Conservation (phyloP, 1,140 invertebrate species). For the Cylas formicarius region DNA sequence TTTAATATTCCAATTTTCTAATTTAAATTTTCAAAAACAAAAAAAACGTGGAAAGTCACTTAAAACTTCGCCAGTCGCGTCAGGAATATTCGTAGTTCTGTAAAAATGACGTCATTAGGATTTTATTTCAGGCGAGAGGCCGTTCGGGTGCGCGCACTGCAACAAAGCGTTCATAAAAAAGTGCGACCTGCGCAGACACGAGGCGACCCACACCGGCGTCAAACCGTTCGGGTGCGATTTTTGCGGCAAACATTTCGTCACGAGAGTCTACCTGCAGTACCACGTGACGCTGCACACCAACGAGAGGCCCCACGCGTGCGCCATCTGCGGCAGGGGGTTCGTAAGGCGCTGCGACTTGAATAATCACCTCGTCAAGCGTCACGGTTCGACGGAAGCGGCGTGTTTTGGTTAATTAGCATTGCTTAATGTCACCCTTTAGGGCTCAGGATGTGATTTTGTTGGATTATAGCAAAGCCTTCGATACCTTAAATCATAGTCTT, state of each 20-base stretch:
- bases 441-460: too few relatives aligned
- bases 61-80: too few relatives aligned
- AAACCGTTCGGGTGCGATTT: conserved; percentile 58
- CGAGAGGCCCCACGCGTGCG: conserved; percentile 31
- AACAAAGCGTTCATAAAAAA: conserved; percentile 39
- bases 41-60: too few relatives aligned
- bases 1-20: too few relatives aligned
- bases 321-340: conserved; percentile 27
- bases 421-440: too few relatives aligned
- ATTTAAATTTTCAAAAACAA: too few relatives aligned
- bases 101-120: conserved; percentile 23
- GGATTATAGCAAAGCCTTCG: too few relatives aligned
- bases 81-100: too few relatives aligned
- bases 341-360: conserved; percentile 29
- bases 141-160: conserved; percentile 28
- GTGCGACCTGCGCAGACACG: conserved; percentile 43
- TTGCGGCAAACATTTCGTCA: conserved; percentile 60
- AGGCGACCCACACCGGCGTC: conserved; percentile 53
- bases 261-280: conserved; percentile 27
- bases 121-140: conserved; percentile 25
- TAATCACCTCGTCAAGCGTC: conserved; percentile 27
- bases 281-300: conserved; percentile 32
- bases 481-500: too few relatives aligned
- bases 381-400: too few relatives aligned
- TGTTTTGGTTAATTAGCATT: too few relatives aligned